phyloP scores from a whole-genome alignment of 1,140 invertebrate genomes.

The Drosophila pachea region DNA sequence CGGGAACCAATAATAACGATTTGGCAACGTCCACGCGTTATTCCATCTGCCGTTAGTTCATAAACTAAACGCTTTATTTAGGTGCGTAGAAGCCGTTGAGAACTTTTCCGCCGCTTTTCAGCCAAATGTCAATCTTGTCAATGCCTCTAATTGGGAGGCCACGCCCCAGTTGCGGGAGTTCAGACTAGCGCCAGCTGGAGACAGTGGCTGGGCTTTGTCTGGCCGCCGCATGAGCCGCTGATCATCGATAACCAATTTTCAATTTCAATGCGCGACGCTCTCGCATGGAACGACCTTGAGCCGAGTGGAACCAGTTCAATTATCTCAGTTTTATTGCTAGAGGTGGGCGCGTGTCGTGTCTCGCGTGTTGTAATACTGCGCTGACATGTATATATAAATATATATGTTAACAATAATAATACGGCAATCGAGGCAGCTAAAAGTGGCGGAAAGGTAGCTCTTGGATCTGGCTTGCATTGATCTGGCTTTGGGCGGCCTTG shows the following conservation, averaged over 20 bases:
- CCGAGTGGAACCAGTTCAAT: constrained; percentile 48
- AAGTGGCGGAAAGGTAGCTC: no score
- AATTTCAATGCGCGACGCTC: constrained; percentile 42
- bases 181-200: constrained; percentile 10
- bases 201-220: constrained; percentile 61
- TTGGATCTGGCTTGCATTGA: no score
- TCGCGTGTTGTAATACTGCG: neutral
- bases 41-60: neutral
- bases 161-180: neutral
- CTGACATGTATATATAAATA: no score
- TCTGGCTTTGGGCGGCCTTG: no score
- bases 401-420: no score
- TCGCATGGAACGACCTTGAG: constrained; percentile 70
- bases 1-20: constrained; percentile 19
- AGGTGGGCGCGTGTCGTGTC: neutral
- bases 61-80: constrained; percentile 9
- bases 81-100: constrained; percentile 1
- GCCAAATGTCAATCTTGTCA: constrained; percentile 16
- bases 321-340: constrained; percentile 25
- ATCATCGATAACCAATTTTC: constrained; percentile 47
- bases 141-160: constrained; percentile 1
- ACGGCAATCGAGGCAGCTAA: no score
- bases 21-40: constrained; percentile 40
- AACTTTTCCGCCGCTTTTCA: neutral
- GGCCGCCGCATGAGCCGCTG: constrained; percentile 53